phyloP scores from a whole-genome alignment of 2,888 invertebrate genomes.

The Ormyrus nitidulus region DNA sequence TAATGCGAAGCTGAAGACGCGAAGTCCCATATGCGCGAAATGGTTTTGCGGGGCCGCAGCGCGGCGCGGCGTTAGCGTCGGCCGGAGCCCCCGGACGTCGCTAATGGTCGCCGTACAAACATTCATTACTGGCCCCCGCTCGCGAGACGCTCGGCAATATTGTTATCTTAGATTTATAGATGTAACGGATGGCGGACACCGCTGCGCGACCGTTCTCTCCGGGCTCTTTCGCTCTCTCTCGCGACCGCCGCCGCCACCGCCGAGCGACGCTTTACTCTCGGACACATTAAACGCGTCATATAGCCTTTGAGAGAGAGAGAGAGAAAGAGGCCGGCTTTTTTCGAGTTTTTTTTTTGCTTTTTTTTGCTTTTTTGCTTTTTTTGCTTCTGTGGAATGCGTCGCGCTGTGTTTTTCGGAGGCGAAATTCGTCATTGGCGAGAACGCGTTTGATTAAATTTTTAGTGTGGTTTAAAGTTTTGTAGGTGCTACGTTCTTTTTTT shows the following conservation, averaged over 20 bases:
- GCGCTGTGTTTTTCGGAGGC: not conserved
- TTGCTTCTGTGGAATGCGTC: too few species aligned
- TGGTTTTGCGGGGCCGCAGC: slow-evolving; percentile 65
- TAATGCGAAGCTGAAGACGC: slow-evolving; percentile 57
- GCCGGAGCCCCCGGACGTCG: slow-evolving; percentile 60
- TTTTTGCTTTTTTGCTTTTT: too few species aligned
- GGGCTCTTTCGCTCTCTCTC: slow-evolving; percentile 1
- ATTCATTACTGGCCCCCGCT: slow-evolving; percentile 70
- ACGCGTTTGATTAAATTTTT: not conserved
- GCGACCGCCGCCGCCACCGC: too few species aligned
- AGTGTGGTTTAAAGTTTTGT: too few species aligned
- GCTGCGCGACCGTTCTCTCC: slow-evolving; percentile 33
- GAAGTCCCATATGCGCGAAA: slow-evolving; percentile 71
- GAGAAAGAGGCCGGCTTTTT: not conserved
- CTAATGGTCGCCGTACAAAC: slow-evolving; percentile 74
- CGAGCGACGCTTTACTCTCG: too few species aligned
- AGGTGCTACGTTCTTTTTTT: too few species aligned
- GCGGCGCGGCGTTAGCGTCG: slow-evolving; percentile 3
- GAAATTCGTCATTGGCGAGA: not conserved
- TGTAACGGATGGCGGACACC: slow-evolving; percentile 73
- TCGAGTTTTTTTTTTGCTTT: too few species aligned
- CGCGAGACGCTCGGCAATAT: slow-evolving; percentile 69
- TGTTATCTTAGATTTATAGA: slow-evolving; percentile 75
- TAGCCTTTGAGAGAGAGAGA: slow-evolving; percentile 18
- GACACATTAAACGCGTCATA: slow-evolving; percentile 60